phyloP scores from a whole-genome alignment of 1,140 invertebrate species.

The Neodiprion fabricii region DNA sequence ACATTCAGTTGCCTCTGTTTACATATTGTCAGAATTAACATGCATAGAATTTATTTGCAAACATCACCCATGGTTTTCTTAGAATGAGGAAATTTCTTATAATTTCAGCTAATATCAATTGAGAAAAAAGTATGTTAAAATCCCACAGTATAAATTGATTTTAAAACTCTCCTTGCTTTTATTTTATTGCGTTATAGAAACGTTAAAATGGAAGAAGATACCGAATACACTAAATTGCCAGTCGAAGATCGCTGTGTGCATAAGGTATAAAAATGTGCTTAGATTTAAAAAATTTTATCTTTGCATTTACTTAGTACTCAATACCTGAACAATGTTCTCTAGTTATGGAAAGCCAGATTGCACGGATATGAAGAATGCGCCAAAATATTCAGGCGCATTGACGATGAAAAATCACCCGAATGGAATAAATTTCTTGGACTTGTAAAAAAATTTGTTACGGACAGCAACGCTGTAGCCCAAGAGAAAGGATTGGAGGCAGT shows the following conservation, averaged over 20 bases:
- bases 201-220: slow-evolving; percentile 82
- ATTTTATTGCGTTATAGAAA: neutral
- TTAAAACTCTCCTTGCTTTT: too few species aligned
- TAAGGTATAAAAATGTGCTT: slow-evolving; percentile 67
- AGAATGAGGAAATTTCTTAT: too few species aligned
- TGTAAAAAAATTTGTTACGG: slow-evolving; percentile 95
- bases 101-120: too few species aligned
- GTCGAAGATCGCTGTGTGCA: slow-evolving; percentile 91
- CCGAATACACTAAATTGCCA: slow-evolving; percentile 90
- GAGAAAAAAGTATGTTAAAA: too few species aligned
- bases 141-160: too few species aligned
- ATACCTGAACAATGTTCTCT: slow-evolving; percentile 33
- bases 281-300: slow-evolving; percentile 16
- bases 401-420: slow-evolving; percentile 92
- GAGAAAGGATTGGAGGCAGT: slow-evolving; percentile 95
- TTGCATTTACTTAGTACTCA: slow-evolving; percentile 8
- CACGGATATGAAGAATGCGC: slow-evolving; percentile 93
- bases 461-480: slow-evolving; percentile 94
- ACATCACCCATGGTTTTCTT: too few species aligned
- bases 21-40: too few species aligned
- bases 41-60: too few species aligned
- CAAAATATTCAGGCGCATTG: slow-evolving; percentile 84
- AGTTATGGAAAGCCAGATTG: slow-evolving; percentile 92
- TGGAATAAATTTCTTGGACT: slow-evolving; percentile 90
- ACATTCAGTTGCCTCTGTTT: too few species aligned